Percentiles rank a stretch among this genome's conserved stretches.
These are phyloP conservation scores for Melikaiella ostensackeni DNA, from an alignment of 2,888 invertebrate species.

Conservation along the genomic window DNA sequence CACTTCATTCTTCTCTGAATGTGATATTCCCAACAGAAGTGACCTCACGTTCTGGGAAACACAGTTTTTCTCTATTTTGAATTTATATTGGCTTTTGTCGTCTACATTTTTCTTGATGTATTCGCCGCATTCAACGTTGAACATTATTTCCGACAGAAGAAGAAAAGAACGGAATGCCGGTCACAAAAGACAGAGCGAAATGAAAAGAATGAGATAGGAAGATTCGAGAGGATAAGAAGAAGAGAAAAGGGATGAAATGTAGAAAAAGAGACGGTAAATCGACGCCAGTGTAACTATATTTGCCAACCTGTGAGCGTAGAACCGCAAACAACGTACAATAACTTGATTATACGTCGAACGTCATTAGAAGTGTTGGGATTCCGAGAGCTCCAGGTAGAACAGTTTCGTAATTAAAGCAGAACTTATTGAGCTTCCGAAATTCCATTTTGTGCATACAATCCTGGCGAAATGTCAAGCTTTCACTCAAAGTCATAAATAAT, in stretches of 20 bases:
- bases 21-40: constrained; percentile 8
- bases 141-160: constrained; percentile 20
- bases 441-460: not conserved
- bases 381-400: constrained; percentile 21
- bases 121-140: constrained; percentile 23
- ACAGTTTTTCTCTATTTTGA: constrained; percentile 35
- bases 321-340: constrained; percentile 24
- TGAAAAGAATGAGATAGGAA: not conserved
- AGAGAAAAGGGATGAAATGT: not conserved
- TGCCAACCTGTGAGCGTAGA: not conserved
- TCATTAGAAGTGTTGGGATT: constrained; percentile 28
- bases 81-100: constrained; percentile 38
- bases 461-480: not conserved
- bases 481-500: not conserved
- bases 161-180: constrained; percentile 27
- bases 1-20: constrained; percentile 1
- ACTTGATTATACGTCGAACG: constrained; percentile 35
- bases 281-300: constrained; percentile 3
- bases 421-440: not conserved
- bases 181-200: constrained; percentile 4
- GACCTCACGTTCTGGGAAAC: constrained; percentile 15
- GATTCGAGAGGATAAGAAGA: not conserved
- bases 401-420: constrained; percentile 24
- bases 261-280: not conserved
- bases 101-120: constrained; percentile 30